phyloP scores from a whole-genome alignment of 2,113 vertebrate species.

The Marmota flaviventris region DNA sequence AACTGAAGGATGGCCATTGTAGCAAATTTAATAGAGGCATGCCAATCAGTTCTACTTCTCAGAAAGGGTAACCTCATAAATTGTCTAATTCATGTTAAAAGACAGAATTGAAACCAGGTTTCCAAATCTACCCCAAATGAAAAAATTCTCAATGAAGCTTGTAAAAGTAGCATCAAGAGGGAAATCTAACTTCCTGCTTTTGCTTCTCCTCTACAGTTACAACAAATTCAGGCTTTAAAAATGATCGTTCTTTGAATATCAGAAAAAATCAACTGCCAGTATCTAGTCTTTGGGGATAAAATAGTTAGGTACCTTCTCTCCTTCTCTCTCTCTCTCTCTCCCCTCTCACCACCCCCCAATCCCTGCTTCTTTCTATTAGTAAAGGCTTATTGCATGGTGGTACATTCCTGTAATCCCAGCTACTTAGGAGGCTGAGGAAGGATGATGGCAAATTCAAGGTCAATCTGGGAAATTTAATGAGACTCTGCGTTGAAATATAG shows the following conservation, averaged over 20 bases:
- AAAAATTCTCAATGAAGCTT: constrained; percentile 81
- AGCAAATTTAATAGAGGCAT: background rate
- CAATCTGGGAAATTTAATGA: too few relatives aligned
- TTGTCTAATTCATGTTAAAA: constrained; percentile 68
- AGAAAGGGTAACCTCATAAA: constrained; percentile 59
- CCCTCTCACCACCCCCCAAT: background rate
- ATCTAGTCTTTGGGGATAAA: background rate
- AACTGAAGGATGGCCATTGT: background rate
- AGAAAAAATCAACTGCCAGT: constrained; percentile 31
- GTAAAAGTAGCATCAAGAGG: constrained; percentile 69
- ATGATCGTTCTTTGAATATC: constrained; percentile 12
- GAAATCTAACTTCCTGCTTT: constrained; percentile 74
- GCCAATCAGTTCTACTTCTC: constrained; percentile 60
- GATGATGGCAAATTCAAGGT: too few relatives aligned
- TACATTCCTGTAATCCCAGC: too few relatives aligned
- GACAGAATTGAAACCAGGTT: constrained; percentile 81
- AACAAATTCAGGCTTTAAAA: constrained; percentile 36
- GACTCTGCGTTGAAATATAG: too few relatives aligned
- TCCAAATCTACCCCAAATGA: constrained; percentile 69
- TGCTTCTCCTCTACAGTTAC: constrained; percentile 55
- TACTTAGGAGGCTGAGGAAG: too few relatives aligned
- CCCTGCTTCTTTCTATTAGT: background rate
- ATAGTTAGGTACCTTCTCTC: background rate
- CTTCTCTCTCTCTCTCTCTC: background rate
- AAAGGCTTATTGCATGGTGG: background rate